Evolutionary conservation across 2,888 invertebrate species (phyloP).

Genomic region (Hydroisotoma schaefferi): DNA sequence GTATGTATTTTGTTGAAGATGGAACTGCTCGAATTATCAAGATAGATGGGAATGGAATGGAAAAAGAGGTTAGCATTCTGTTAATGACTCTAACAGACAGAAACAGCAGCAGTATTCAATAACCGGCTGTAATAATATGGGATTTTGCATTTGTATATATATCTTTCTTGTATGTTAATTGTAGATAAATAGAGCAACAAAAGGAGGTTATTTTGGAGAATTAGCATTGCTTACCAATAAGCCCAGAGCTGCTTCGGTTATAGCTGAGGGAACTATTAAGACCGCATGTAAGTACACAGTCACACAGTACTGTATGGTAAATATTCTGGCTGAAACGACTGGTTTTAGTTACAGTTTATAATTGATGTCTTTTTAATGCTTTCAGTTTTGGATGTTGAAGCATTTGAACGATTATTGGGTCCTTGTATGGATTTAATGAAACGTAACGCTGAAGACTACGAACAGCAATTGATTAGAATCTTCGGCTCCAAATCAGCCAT

Average conservation of each 20-base stretch:
- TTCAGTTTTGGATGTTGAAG: constrained; percentile 93
- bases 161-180: background rate
- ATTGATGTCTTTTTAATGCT: constrained; percentile 44
- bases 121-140: too few relatives aligned
- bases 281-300: constrained; percentile 78
- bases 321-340: too few relatives aligned
- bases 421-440: constrained; percentile 99
- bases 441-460: constrained; percentile 94
- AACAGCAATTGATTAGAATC: constrained; percentile 89
- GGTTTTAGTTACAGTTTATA: too few relatives aligned
- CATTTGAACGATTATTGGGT: constrained; percentile 93
- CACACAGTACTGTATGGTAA: background rate
- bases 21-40: constrained; percentile 84
- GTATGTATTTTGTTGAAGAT: constrained; percentile 97
- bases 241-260: constrained; percentile 86
- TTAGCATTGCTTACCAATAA: constrained; percentile 94
- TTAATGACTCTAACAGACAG: too few relatives aligned
- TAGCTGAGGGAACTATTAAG: constrained; percentile 77
- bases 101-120: too few relatives aligned
- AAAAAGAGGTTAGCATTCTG: constrained; percentile 52
- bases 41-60: constrained; percentile 73
- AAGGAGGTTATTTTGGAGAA: constrained; percentile 90
- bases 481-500: constrained; percentile 94
- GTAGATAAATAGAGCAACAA: constrained; percentile 60
- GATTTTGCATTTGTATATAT: too few relatives aligned